Evolutionary conservation across 1,140 invertebrate species (phyloP).

Genomic region (Listronotus bonariensis): DNA sequence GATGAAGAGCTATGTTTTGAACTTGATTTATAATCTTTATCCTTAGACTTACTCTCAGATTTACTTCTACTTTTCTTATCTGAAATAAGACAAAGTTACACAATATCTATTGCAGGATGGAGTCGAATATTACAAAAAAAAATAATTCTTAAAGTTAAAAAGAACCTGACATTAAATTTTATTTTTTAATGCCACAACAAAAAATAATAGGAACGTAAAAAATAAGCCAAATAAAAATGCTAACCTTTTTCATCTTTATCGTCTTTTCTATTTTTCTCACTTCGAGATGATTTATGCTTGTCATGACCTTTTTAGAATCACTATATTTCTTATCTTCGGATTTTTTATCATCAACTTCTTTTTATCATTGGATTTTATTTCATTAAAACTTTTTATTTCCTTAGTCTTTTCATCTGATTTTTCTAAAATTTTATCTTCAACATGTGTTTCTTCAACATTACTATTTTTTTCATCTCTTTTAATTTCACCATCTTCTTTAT

Average conservation of each 20-base stretch:
- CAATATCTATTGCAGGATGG: too few relatives aligned
- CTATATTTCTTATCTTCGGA: slow-evolving; percentile 39
- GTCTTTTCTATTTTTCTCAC: slow-evolving; percentile 57
- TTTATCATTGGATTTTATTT: not conserved
- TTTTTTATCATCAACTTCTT: slow-evolving; percentile 27
- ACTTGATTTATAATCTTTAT: slow-evolving; percentile 49
- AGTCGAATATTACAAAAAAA: too few relatives aligned
- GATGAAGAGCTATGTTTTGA: slow-evolving; percentile 42
- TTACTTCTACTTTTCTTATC: slow-evolving; percentile 39
- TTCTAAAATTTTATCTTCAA: slow-evolving; percentile 26
- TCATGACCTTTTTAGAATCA: slow-evolving; percentile 53
- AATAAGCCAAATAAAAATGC: slow-evolving; percentile 45
- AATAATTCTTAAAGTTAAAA: too few relatives aligned
- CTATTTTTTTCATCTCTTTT: slow-evolving; percentile 15
- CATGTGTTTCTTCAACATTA: slow-evolving; percentile 22
- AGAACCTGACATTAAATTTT: too few relatives aligned
- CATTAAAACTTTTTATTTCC: not conserved
- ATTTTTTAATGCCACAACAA: too few relatives aligned
- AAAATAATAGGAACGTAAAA: too few relatives aligned
- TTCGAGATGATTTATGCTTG: slow-evolving; percentile 44
- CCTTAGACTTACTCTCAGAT: slow-evolving; percentile 52
- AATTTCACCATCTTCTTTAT: slow-evolving; percentile 1
- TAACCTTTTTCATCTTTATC: slow-evolving; percentile 49
- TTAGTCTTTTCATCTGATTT: slow-evolving; percentile 16
- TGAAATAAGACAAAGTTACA: slow-evolving; percentile 45